phyloP scores from a whole-genome alignment of 2,797 vertebrate species.

The Sparus aurata region DNA sequence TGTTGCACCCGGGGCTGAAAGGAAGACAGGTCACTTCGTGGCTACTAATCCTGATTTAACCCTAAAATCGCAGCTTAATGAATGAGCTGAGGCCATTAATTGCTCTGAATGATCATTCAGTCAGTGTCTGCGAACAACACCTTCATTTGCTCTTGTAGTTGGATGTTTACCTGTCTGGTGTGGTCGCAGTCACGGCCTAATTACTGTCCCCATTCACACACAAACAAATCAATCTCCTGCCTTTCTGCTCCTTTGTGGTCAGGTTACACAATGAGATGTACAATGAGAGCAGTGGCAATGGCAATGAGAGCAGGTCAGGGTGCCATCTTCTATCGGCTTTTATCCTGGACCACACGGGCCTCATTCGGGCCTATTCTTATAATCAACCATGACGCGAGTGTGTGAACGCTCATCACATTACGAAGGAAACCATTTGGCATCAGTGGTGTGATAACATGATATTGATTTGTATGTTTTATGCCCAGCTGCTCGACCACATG shows the following conservation, averaged over 20 bases:
- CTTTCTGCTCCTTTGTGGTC: slow-evolving; percentile 32
- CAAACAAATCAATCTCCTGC: slow-evolving; percentile 31
- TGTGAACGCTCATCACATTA: slow-evolving; percentile 44
- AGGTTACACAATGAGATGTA: slow-evolving; percentile 34
- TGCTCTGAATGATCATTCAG: slow-evolving; percentile 36
- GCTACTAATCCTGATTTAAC: slow-evolving; percentile 26
- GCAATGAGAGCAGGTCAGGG: slow-evolving; percentile 41
- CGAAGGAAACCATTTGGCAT: slow-evolving; percentile 26
- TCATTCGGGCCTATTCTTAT: slow-evolving; percentile 24
- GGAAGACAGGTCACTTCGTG: slow-evolving; percentile 28
- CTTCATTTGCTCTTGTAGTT: slow-evolving; percentile 38
- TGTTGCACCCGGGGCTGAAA: slow-evolving; percentile 30
- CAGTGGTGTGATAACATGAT: slow-evolving; percentile 13
- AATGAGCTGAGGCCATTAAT: slow-evolving; percentile 33
- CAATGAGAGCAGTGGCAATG: no score
- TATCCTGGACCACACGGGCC: slow-evolving; percentile 3
- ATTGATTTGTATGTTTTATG: slow-evolving; percentile 27
- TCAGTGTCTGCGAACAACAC: slow-evolving; percentile 28
- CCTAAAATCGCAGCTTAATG: slow-evolving; percentile 15
- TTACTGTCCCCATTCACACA: slow-evolving; percentile 39
- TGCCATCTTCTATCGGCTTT: slow-evolving; percentile 31
- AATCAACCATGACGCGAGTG: slow-evolving; percentile 27
- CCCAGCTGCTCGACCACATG: neutral
- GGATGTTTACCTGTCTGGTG: slow-evolving; percentile 46
- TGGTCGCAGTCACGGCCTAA: slow-evolving; percentile 15